These are phyloP conservation scores for Apodemus agrarius DNA, from an alignment of 2,797 vertebrate genomes.

Conservation along the genomic window DNA sequence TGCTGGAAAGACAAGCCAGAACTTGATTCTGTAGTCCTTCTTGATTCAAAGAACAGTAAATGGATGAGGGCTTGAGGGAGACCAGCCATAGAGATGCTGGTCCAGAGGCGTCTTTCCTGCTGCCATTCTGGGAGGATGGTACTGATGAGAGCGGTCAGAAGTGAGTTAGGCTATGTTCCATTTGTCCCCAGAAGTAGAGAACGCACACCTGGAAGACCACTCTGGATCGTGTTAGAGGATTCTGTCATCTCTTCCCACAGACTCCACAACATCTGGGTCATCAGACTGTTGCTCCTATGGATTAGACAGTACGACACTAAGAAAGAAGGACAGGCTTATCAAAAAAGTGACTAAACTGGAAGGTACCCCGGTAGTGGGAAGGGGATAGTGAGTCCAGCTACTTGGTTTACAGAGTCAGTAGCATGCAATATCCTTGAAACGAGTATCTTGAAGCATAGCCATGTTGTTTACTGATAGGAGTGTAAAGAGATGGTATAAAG, in stretches of 20 bases:
- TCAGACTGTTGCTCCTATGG: background rate
- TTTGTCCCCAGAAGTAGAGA: background rate
- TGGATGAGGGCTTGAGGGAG: background rate
- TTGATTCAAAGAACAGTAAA: background rate
- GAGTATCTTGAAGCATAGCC: background rate
- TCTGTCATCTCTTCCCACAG: background rate
- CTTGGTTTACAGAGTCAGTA: background rate
- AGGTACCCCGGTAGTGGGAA: background rate
- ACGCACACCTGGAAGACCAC: background rate
- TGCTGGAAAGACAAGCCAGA: background rate
- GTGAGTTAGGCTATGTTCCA: rapidly evolving
- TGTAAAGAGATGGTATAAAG: background rate
- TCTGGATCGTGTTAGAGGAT: background rate
- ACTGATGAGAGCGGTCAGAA: background rate
- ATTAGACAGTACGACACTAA: background rate
- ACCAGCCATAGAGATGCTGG: background rate
- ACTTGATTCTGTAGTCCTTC: background rate
- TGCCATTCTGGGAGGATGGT: background rate
- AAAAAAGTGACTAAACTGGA: background rate
- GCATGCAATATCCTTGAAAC: background rate
- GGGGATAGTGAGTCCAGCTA: background rate
- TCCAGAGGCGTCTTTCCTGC: too few species aligned
- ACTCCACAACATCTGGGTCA: too few species aligned
- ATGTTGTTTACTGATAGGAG: background rate
- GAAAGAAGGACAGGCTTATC: background rate